Evolutionary conservation across 2,113 vertebrate species (phyloP).

Genomic region (Ophiodon elongatus): DNA sequence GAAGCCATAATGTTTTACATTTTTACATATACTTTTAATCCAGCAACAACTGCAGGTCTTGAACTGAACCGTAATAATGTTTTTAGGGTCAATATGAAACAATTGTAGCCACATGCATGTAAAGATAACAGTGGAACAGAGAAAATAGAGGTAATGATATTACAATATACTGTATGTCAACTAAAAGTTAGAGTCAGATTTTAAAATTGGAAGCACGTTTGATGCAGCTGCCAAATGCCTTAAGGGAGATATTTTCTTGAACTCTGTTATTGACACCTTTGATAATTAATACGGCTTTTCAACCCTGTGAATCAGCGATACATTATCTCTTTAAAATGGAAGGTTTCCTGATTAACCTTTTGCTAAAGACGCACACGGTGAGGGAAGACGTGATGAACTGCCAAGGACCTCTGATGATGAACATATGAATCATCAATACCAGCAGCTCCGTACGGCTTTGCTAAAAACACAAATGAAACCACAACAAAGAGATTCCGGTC

Average conservation of each 20-base stretch:
- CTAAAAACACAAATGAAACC: slow-evolving; percentile 65
- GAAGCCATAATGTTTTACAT: slow-evolving; percentile 10
- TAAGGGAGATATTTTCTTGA: slow-evolving; percentile 58
- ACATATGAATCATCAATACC: slow-evolving; percentile 70
- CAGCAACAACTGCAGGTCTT: background rate
- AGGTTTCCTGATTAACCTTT: slow-evolving; percentile 60
- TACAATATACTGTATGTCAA: background rate
- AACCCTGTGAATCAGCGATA: slow-evolving; percentile 61
- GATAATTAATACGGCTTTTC: slow-evolving; percentile 56
- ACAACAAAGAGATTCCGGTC: slow-evolving; percentile 75
- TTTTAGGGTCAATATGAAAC: background rate
- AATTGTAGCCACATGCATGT: background rate
- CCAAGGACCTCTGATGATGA: slow-evolving; percentile 63
- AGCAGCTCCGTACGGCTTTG: slow-evolving; percentile 58
- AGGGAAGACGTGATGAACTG: slow-evolving; percentile 51
- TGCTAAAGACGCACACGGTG: slow-evolving; percentile 33
- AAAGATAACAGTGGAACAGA: background rate
- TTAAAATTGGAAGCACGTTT: slow-evolving; percentile 41
- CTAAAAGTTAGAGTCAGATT: slow-evolving; percentile 30
- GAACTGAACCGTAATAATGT: background rate
- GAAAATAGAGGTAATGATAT: background rate
- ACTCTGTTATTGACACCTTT: slow-evolving; percentile 61
- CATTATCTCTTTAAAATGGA: slow-evolving; percentile 60
- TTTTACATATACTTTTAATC: background rate
- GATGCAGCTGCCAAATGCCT: slow-evolving; percentile 64